phyloP scores from a whole-genome alignment of 2,113 vertebrate species.

The Garra rufa region DNA sequence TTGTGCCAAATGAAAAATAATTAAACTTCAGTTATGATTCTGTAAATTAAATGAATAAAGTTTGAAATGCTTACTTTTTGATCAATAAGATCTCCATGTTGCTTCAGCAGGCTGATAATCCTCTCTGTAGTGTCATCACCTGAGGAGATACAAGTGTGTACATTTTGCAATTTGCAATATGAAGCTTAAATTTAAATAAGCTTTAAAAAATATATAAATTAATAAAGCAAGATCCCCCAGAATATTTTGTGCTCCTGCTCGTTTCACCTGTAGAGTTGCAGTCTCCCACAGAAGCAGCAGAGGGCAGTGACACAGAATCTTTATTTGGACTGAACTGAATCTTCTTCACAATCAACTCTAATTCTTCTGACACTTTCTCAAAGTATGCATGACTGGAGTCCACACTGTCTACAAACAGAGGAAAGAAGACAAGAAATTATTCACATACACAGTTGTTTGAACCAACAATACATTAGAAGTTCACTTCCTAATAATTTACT shows the following conservation, averaged over 20 bases:
- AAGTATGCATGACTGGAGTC: conserved; percentile 47
- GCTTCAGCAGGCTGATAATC: conserved; percentile 73
- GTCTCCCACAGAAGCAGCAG: neutral
- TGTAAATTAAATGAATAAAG: neutral
- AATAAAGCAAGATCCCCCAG: neutral
- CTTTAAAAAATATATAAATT: neutral
- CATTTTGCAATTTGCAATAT: neutral
- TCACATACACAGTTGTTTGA: neutral
- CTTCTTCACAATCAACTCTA: conserved; percentile 56
- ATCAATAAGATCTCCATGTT: conserved; percentile 69
- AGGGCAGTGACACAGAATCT: neutral
- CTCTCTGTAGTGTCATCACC: conserved; percentile 65
- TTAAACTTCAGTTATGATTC: neutral
- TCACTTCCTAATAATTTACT: too few relatives aligned
- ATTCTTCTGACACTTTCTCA: conserved; percentile 56
- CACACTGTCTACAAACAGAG: neutral
- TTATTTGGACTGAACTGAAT: conserved; percentile 39
- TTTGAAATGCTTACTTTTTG: conserved; percentile 69
- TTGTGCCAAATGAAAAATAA: neutral
- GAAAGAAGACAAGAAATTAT: neutral
- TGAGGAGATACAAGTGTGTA: neutral
- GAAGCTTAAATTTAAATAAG: neutral
- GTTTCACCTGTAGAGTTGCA: conserved; percentile 36
- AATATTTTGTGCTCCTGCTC: neutral
- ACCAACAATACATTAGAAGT: neutral